A percentile compares a stretch with the other conserved stretches of the same genome.
These are phyloP conservation scores for Indri indri DNA, from an alignment of 2,113 vertebrate species.

Conservation along the genomic window DNA sequence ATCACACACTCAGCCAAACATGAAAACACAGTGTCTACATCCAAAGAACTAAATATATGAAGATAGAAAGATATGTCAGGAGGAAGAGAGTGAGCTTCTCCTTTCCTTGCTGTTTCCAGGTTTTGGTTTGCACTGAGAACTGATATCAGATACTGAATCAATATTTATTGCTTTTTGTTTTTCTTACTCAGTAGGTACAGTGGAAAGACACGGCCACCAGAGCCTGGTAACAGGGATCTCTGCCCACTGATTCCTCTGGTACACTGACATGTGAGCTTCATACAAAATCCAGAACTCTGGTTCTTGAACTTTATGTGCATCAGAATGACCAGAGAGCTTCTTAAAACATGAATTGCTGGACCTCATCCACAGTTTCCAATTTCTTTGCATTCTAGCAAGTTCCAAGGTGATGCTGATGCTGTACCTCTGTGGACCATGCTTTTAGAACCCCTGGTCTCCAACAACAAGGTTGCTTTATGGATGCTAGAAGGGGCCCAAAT, in stretches of 20 bases:
- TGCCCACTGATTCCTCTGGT: not conserved
- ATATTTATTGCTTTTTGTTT: not conserved
- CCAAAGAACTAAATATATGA: constrained; percentile 44
- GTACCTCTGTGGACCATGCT: not conserved
- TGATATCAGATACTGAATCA: not conserved
- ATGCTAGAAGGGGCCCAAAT: not conserved
- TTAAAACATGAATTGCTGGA: not conserved
- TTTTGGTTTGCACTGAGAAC: not conserved
- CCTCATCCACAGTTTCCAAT: not conserved
- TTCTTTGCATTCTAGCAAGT: not conserved
- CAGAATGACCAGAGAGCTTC: not conserved
- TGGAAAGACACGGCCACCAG: not conserved
- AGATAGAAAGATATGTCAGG: not conserved
- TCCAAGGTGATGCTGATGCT: not conserved
- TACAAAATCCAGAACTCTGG: not conserved
- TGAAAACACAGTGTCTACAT: constrained; percentile 34
- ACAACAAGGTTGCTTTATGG: not conserved
- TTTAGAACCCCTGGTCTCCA: not conserved
- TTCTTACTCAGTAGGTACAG: too few species aligned
- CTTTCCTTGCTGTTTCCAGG: not conserved
- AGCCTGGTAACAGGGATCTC: not conserved
- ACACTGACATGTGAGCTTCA: not conserved
- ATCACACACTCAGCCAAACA: constrained; percentile 47
- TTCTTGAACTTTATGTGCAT: not conserved
- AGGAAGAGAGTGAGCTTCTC: not conserved